phyloP scores from a whole-genome alignment of 2,797 vertebrate species.

The Ibycter americanus region DNA sequence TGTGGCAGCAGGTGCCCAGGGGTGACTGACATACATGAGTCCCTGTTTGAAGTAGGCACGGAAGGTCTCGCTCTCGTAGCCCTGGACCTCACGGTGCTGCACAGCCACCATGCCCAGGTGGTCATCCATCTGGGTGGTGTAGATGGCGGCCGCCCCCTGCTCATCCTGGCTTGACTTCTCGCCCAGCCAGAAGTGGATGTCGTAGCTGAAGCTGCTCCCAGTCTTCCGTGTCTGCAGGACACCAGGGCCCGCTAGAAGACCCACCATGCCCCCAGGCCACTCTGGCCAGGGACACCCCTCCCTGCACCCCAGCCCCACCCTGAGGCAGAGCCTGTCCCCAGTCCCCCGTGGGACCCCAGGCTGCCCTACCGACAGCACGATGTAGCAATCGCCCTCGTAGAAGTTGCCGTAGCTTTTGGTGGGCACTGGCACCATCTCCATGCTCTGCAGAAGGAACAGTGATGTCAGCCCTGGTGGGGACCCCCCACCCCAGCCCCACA shows the following conservation, averaged over 20 bases:
- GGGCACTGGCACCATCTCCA: constrained; percentile 86
- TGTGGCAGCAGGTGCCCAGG: rapidly evolving
- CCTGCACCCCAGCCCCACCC: background rate
- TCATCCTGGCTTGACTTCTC: constrained; percentile 81
- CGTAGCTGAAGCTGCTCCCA: constrained; percentile 76
- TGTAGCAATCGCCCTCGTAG: constrained; percentile 86
- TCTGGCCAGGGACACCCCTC: background rate
- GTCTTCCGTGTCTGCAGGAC: constrained; percentile 80
- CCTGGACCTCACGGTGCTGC: constrained; percentile 85
- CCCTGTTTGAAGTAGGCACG: constrained; percentile 86
- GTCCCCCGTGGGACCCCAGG: rapidly evolving
- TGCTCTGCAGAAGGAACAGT: constrained; percentile 71
- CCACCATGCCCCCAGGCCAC: background rate
- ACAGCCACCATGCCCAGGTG: constrained; percentile 80
- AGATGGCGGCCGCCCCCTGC: constrained; percentile 86
- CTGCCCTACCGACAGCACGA: constrained; percentile 82
- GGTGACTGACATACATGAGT: constrained; percentile 75
- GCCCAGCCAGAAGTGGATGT: constrained; percentile 89
- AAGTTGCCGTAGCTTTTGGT: constrained; percentile 80
- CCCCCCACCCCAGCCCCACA: rapidly evolving
- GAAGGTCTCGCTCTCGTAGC: constrained; percentile 82
- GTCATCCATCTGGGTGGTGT: constrained; percentile 84
- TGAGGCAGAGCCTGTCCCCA: rapidly evolving
- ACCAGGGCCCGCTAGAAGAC: background rate
- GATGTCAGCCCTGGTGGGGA: background rate